phyloP scores from a whole-genome alignment of 2,797 vertebrate genomes.

The Loris lydekkerianus region DNA sequence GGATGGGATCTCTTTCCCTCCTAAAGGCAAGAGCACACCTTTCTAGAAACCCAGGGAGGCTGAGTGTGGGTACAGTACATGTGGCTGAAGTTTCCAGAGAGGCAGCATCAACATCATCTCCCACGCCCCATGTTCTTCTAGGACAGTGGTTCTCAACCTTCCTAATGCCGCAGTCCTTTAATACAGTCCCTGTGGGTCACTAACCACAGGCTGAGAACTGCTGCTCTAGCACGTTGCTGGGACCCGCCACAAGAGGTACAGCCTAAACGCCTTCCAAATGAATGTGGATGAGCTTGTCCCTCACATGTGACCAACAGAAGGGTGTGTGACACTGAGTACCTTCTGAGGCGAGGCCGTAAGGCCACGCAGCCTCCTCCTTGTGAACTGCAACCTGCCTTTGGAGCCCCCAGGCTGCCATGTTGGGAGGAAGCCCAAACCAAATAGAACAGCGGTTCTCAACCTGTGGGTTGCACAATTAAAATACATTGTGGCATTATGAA shows the following conservation, averaged over 20 bases:
- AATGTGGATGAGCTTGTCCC: background rate
- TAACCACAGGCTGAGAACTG: too few species aligned
- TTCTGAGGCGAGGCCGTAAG: background rate
- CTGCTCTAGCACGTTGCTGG: background rate
- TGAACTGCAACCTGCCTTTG: background rate
- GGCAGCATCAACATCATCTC: accelerated
- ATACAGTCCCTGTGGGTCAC: too few species aligned
- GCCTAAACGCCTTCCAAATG: background rate
- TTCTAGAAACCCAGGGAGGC: accelerated
- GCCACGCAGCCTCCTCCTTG: background rate
- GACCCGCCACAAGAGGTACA: background rate
- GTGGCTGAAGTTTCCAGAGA: background rate
- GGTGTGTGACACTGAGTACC: accelerated
- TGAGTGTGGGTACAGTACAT: accelerated
- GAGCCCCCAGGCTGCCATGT: background rate
- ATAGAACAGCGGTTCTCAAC: too few species aligned
- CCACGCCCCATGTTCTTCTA: background rate
- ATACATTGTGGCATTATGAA: too few species aligned
- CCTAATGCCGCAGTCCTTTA: too few species aligned
- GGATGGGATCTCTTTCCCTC: background rate
- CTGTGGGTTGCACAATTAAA: too few species aligned
- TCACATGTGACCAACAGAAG: background rate
- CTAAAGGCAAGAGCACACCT: background rate
- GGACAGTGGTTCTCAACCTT: too few species aligned
- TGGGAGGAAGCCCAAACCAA: background rate